Evolutionary conservation across 2,888 invertebrate species (phyloP).

Genomic region (Xylophagus ater): DNA sequence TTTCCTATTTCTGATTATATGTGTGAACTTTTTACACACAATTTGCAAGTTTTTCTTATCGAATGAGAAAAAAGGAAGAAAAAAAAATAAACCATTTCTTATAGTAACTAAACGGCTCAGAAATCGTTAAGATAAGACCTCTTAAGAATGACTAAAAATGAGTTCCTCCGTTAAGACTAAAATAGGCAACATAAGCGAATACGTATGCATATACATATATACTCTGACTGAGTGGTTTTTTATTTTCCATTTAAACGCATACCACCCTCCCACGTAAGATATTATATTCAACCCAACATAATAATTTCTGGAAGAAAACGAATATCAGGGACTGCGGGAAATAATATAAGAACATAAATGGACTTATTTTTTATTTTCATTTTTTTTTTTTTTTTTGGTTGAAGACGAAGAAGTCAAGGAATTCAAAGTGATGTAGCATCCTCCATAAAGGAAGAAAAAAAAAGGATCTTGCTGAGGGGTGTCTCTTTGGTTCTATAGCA

Average conservation of each 20-base stretch:
- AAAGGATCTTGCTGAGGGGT: background rate
- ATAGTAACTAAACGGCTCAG: conserved; percentile 13
- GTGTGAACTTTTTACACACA: conserved; percentile 5
- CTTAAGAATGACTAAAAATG: conserved; percentile 3
- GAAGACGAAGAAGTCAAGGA: background rate
- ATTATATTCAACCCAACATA: background rate
- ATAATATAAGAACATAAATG: background rate
- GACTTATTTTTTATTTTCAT: background rate
- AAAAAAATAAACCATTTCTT: too few species aligned
- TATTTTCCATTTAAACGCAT: too few species aligned
- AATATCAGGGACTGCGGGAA: background rate
- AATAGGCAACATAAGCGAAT: conserved; percentile 14
- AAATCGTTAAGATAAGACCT: conserved; percentile 17
- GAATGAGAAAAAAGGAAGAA: too few species aligned
- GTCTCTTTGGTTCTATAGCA: background rate
- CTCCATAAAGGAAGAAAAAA: background rate
- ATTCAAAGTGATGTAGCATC: background rate
- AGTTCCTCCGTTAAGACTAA: conserved; percentile 8
- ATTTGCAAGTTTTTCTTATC: conserved; percentile 14
- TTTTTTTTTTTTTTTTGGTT: background rate
- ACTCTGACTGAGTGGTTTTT: too few species aligned
- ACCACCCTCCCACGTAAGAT: conserved; percentile 2
- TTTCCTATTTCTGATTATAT: background rate
- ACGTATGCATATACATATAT: too few species aligned
- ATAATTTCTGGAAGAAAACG: conserved; percentile 6